Evolutionary conservation across 2,888 invertebrate species (phyloP).

Genomic region (Cataglyphis livida): DNA sequence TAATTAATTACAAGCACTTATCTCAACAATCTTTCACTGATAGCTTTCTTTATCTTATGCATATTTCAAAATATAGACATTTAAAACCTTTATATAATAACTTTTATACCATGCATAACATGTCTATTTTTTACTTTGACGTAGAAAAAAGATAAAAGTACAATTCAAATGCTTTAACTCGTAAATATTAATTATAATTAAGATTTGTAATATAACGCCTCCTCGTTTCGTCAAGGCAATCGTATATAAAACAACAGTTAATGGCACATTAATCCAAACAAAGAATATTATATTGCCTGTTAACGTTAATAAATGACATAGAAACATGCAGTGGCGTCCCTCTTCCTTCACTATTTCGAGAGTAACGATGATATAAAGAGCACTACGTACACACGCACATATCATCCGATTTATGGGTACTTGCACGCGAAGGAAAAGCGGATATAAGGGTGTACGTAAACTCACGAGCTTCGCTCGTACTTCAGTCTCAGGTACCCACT

Average conservation of each 20-base stretch:
- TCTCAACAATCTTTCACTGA: not conserved
- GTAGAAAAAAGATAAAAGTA: not conserved
- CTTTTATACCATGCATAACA: not conserved
- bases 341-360: conserved; percentile 27
- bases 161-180: not conserved
- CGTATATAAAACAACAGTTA: not conserved
- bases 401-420: conserved; percentile 22
- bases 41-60: not conserved
- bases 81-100: not conserved
- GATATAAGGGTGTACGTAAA: conserved; percentile 22
- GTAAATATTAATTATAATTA: conserved; percentile 26
- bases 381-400: conserved; percentile 3
- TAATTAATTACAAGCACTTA: not conserved
- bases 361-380: conserved; percentile 33
- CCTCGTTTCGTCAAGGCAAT: not conserved
- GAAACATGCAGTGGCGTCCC: conserved; percentile 17
- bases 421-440: conserved; percentile 28
- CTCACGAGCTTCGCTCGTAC: conserved; percentile 40
- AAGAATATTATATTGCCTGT: conserved; percentile 32
- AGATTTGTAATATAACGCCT: not conserved
- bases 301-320: conserved; percentile 47
- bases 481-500: conserved; percentile 18
- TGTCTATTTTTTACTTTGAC: not conserved
- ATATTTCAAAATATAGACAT: not conserved
- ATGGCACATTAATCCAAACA: conserved; percentile 22